These are phyloP conservation scores for Antheraea assamensis DNA, from an alignment of 2,888 invertebrate genomes.

Conservation along the genomic window DNA sequence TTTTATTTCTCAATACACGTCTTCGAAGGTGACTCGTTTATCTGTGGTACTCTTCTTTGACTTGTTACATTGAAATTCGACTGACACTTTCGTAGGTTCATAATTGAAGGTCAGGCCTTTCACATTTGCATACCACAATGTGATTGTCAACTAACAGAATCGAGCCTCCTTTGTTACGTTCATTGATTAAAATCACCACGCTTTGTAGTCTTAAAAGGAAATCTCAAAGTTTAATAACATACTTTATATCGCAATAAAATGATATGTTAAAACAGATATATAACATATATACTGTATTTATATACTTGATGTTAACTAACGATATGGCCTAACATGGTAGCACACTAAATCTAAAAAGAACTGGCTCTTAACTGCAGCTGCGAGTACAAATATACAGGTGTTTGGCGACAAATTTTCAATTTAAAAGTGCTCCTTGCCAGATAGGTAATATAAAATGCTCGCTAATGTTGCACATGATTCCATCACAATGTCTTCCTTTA, in stretches of 20 bases:
- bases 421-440: too few species aligned
- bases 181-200: slow-evolving; percentile 7
- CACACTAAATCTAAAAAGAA: too few species aligned
- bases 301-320: too few species aligned
- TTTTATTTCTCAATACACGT: slow-evolving; percentile 30
- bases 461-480: too few species aligned
- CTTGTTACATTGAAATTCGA: slow-evolving; percentile 28
- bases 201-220: slow-evolving; percentile 11
- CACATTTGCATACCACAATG: slow-evolving; percentile 31
- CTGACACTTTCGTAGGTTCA: slow-evolving; percentile 26
- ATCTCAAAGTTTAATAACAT: not conserved
- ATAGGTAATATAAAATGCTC: too few species aligned
- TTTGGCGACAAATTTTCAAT: too few species aligned
- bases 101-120: slow-evolving; percentile 33
- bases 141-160: slow-evolving; percentile 16
- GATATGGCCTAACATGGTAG: too few species aligned
- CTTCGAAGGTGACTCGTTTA: slow-evolving; percentile 33
- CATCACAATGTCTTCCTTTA: too few species aligned
- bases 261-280: too few species aligned
- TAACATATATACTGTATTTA: too few species aligned
- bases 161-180: not conserved
- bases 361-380: too few species aligned
- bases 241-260: not conserved
- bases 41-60: slow-evolving; percentile 27
- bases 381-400: too few species aligned